A percentile compares a stretch with the other conserved stretches of the same genome.
These are phyloP conservation scores for Phyllostomus hastatus DNA, from an alignment of 2,113 vertebrate species.

Conservation along the genomic window DNA sequence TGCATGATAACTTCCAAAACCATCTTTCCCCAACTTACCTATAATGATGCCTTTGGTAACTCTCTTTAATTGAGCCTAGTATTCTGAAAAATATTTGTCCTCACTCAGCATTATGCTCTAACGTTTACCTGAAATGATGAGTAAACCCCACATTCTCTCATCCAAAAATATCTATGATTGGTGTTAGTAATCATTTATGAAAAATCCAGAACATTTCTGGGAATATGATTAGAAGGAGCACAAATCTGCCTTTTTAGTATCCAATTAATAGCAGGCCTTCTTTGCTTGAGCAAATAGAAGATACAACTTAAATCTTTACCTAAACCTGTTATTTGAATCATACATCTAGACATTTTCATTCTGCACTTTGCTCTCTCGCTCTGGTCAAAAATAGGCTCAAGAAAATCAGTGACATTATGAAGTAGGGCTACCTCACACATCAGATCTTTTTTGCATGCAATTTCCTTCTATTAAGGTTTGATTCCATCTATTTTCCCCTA, in stretches of 20 bases:
- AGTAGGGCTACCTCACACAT: neutral
- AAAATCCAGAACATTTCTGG: slow-evolving; percentile 34
- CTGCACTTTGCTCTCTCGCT: neutral
- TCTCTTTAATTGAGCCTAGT: neutral
- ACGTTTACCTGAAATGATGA: slow-evolving; percentile 3
- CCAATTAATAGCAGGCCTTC: neutral
- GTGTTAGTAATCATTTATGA: slow-evolving; percentile 45
- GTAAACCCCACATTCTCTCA: slow-evolving; percentile 10
- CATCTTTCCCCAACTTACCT: slow-evolving; percentile 18
- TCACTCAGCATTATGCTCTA: neutral
- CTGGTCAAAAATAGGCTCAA: neutral
- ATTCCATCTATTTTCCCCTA: neutral
- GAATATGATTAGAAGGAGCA: slow-evolving; percentile 7
- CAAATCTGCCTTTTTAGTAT: slow-evolving; percentile 37
- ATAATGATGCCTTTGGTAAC: neutral
- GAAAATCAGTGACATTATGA: slow-evolving; percentile 2
- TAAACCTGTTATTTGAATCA: neutral
- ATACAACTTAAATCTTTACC: neutral
- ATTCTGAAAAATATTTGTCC: neutral
- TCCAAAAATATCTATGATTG: slow-evolving; percentile 40
- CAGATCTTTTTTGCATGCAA: slow-evolving; percentile 2
- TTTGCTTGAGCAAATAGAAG: neutral
- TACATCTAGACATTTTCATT: slow-evolving; percentile 1
- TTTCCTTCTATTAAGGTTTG: slow-evolving; percentile 37
- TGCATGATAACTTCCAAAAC: neutral